Conservation (phyloP, 1,140 invertebrate genomes). For the Diachasma alloeum region DNA sequence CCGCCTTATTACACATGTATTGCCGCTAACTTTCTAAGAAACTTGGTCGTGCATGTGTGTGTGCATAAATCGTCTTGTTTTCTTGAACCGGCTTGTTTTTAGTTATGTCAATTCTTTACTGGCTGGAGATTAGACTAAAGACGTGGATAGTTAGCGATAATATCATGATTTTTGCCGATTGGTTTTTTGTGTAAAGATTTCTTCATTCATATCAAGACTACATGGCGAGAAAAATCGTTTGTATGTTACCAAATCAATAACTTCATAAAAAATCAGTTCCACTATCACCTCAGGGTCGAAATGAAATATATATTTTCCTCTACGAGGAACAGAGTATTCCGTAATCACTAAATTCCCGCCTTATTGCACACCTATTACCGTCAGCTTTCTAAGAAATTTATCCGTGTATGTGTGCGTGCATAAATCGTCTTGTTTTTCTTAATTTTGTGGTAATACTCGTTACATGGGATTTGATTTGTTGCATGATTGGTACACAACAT, state of each 20-base stretch:
- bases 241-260: too few relatives aligned
- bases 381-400: background rate
- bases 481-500: background rate
- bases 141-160: background rate
- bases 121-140: background rate
- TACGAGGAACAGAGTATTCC: too few relatives aligned
- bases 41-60: background rate
- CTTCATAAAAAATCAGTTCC: too few relatives aligned
- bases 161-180: background rate
- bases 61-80: background rate
- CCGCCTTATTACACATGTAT: too few relatives aligned
- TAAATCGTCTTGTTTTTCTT: background rate
- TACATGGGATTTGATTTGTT: background rate
- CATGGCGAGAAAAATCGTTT: too few relatives aligned
- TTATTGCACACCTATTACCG: too few relatives aligned
- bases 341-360: too few relatives aligned
- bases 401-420: background rate
- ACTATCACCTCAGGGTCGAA: too few relatives aligned
- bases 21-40: too few relatives aligned
- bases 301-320: too few relatives aligned
- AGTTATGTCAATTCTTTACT: slow-evolving; percentile 14
- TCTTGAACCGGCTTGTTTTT: too few relatives aligned
- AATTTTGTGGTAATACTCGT: background rate
- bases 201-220: too few relatives aligned
- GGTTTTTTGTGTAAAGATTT: background rate